These are phyloP conservation scores for Drosophila melanogaster DNA, from an alignment of 1,140 invertebrate species.

Conservation along the genomic window Release_6_plus_ISO1_MT NC_004354.4:8109501-8110000, in stretches of 20 bases:
- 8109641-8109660: slow-evolving; percentile 1
- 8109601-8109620: too few relatives aligned
- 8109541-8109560: too few relatives aligned
- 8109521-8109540: too few relatives aligned
- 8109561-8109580: not conserved
- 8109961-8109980: slow-evolving; percentile 13
- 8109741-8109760: not conserved
- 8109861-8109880: slow-evolving; percentile 13
- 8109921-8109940: slow-evolving; percentile 15
- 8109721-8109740: not conserved
- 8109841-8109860: slow-evolving; percentile 31
- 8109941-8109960: slow-evolving; percentile 16
- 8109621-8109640: slow-evolving; percentile 15
- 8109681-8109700: not conserved
- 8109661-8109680: too few relatives aligned
- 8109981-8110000: not conserved
- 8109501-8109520: not conserved
- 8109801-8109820: slow-evolving; percentile 14
- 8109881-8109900: not conserved
- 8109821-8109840: slow-evolving; percentile 54
- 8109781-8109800: slow-evolving; percentile 4
- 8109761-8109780: slow-evolving; percentile 4
- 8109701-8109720: not conserved
- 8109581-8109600: too few relatives aligned
- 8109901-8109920: slow-evolving; percentile 35